Base-by-base conservation (phyloP, 92 coral and sea anemone species). In the Chrysogorgia sp. region DNA sequence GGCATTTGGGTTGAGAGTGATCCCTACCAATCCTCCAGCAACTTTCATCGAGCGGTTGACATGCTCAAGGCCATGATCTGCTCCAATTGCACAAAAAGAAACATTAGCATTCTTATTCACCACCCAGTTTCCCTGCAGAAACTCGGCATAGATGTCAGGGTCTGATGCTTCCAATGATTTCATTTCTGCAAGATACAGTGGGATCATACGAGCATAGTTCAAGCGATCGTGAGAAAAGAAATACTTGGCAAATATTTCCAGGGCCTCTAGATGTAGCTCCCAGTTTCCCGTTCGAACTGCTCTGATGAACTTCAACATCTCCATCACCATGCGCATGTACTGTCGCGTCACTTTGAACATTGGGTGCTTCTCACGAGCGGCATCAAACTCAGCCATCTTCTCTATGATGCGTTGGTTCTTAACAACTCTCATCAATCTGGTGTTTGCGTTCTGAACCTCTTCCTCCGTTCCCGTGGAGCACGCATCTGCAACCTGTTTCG, bases 241-340 rank as follows among this genome's bases (percentile, higher is more conserved):
- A 77, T 85, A 88, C 80, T 85, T 84, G 41, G 71, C 62, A 76
- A 88, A 88, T 57, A 58, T 28, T 81, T 81, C 31, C 7, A 88
- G 81, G 58, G 85, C 74, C 65, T 76, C 50, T 33, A 89, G 72
- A 28, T 89, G 92, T 32, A 82, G 89, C 31, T 82, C 82, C 88
- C 90, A 88, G 85, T 89, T 75, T 59, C 80, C 91, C 37, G 88
- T 80, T 13, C 84, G 86, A 21, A 64, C 85, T 4, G 83, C 71
- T 45, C 71, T 26, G 74, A 69, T 77, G 62, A 84, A 84, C 75
- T 26, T 7, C 69, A 81, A 32, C 87, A 87, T 87, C 59, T 87
- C 87, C 79, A 71, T 53, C 19, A 87, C 90, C 86, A 86, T 87
- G 34, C 66, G 29, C 85, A 87, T 87, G 79, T 87, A 87, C 56